A percentile compares a stretch with the other conserved stretches of the same genome.
phyloP scores from a whole-genome alignment of 2,113 vertebrate genomes.

The Cichladusa arquata region DNA sequence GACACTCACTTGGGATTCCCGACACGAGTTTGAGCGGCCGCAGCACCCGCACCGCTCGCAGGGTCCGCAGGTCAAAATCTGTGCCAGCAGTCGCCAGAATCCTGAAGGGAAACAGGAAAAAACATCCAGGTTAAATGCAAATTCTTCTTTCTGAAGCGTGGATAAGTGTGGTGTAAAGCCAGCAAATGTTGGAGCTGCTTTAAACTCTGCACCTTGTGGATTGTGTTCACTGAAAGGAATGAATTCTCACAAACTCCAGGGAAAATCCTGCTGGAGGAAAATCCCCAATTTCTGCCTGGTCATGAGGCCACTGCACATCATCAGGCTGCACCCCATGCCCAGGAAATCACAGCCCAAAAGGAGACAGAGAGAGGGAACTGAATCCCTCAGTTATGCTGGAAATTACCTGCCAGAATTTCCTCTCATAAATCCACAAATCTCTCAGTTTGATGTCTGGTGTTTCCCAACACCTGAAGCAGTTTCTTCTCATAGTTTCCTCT shows the following conservation, averaged over 20 bases:
- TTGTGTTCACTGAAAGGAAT: neutral
- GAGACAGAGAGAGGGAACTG: neutral
- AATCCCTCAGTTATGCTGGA: neutral
- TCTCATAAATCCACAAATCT: neutral
- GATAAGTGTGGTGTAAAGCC: neutral
- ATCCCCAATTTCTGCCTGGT: neutral
- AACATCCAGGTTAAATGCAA: neutral
- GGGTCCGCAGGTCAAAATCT: slow-evolving; percentile 91
- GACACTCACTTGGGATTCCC: slow-evolving; percentile 92
- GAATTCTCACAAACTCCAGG: rapidly evolving
- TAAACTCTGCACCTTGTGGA: rapidly evolving
- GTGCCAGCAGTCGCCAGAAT: slow-evolving; percentile 92
- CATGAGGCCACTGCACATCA: neutral
- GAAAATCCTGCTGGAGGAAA: neutral
- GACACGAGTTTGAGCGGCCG: slow-evolving; percentile 94
- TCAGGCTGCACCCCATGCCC: neutral
- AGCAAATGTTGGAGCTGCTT: neutral
- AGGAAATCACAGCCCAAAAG: neutral
- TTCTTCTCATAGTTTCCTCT: neutral
- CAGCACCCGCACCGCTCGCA: slow-evolving; percentile 91
- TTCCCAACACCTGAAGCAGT: neutral
- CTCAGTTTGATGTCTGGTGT: neutral
- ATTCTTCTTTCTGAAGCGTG: neutral
- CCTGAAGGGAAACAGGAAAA: slow-evolving; percentile 63
- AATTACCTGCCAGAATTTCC: neutral